Evolutionary conservation across 2,888 invertebrate genomes (phyloP).

Genomic region (Blastobasis lacticolella): DNA sequence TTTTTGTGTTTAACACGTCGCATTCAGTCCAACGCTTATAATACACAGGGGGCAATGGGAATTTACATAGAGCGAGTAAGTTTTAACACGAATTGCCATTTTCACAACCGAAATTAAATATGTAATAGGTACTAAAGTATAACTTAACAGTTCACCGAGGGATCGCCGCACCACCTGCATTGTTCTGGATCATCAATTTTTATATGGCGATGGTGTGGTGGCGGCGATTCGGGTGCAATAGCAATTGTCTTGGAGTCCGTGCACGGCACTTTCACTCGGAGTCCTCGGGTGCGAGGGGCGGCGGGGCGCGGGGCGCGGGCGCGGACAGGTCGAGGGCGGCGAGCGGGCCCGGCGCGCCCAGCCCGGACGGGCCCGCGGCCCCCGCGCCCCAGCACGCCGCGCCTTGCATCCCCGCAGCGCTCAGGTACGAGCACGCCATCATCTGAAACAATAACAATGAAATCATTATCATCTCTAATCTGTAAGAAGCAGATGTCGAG

Average conservation of each 20-base stretch:
- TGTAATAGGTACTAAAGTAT: slow-evolving; percentile 59
- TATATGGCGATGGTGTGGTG: not conserved
- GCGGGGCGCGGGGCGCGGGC: slow-evolving; percentile 31
- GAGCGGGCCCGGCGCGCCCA: slow-evolving; percentile 16
- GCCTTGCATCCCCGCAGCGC: slow-evolving; percentile 42
- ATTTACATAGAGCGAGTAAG: slow-evolving; percentile 64
- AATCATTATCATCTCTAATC: no score
- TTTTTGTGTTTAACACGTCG: slow-evolving; percentile 66
- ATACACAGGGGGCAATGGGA: slow-evolving; percentile 54
- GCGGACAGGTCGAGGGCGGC: slow-evolving; percentile 47
- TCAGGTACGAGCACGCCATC: slow-evolving; percentile 71
- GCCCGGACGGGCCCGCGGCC: slow-evolving; percentile 8
- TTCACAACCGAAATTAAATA: slow-evolving; percentile 75
- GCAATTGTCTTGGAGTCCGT: slow-evolving; percentile 40
- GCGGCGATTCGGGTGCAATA: slow-evolving; percentile 28
- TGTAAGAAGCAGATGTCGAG: not conserved
- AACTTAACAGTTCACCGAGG: slow-evolving; percentile 56
- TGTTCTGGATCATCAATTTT: slow-evolving; percentile 7
- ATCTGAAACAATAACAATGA: slow-evolving; percentile 39
- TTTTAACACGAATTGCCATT: slow-evolving; percentile 69
- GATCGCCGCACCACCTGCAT: slow-evolving; percentile 38
- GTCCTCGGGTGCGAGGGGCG: slow-evolving; percentile 30
- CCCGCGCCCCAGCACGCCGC: slow-evolving; percentile 16
- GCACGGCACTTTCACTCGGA: slow-evolving; percentile 65
- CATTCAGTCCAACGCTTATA: slow-evolving; percentile 52